Percentiles rank a stretch among this genome's conserved stretches.
phyloP scores from a whole-genome alignment of 2,113 vertebrate species.

The Pseudorasbora parva region DNA sequence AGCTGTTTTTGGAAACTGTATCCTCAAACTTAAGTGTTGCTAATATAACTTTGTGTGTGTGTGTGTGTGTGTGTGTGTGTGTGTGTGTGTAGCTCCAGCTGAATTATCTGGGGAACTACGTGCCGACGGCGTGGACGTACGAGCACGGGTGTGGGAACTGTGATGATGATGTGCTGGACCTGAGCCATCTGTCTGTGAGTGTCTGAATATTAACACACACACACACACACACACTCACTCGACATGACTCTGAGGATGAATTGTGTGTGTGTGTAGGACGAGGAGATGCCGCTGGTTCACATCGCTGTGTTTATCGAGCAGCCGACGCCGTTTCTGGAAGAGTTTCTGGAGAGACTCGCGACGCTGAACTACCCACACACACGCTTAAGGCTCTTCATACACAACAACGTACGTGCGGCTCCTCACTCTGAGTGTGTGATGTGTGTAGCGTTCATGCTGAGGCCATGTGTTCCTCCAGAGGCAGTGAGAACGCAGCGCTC shows the following conservation, averaged over 20 bases:
- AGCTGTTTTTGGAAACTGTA: too few species aligned
- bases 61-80: not conserved
- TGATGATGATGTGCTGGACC: conserved; percentile 65
- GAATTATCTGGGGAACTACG: conserved; percentile 83
- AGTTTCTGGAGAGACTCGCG: conserved; percentile 77
- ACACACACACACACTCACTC: too few species aligned
- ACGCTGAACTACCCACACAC: conserved; percentile 74
- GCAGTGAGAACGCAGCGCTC: too few species aligned
- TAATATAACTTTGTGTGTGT: too few species aligned
- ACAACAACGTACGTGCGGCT: conserved; percentile 68
- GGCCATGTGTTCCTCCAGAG: too few species aligned
- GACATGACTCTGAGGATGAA: not conserved
- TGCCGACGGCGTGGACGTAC: conserved; percentile 81
- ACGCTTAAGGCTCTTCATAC: conserved; percentile 75
- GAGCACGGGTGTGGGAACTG: conserved; percentile 80
- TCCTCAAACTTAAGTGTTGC: too few species aligned
- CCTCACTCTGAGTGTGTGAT: too few species aligned
- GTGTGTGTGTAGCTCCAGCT: conserved; percentile 74
- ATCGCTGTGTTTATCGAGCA: conserved; percentile 80
- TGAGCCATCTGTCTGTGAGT: conserved; percentile 70
- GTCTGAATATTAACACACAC: not conserved
- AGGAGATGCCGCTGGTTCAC: conserved; percentile 72
- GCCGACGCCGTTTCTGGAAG: conserved; percentile 77
- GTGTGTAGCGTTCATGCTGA: too few species aligned
- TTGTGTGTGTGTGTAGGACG: conserved; percentile 60